A percentile compares a stretch with the other conserved stretches of the same genome.
Evolutionary conservation across 2,888 invertebrate species (phyloP).

Genomic region (Galerucella pusilla): DNA sequence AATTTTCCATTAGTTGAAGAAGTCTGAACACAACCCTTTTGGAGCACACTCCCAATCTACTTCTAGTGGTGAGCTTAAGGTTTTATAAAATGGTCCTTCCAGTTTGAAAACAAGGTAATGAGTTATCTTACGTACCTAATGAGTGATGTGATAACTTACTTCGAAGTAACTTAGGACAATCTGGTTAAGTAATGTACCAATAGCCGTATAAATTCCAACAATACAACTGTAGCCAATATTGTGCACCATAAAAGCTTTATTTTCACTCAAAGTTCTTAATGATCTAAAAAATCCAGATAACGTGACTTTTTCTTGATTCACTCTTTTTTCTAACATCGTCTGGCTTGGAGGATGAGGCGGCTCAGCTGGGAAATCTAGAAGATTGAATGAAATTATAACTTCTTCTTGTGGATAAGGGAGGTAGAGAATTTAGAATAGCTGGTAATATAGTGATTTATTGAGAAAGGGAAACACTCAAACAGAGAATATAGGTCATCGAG

Average conservation of each 20-base stretch:
- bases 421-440: background rate
- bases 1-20: too few relatives aligned
- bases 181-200: slow-evolving; percentile 91
- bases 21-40: too few relatives aligned
- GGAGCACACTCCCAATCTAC: too few relatives aligned
- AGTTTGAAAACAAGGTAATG: background rate
- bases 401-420: background rate
- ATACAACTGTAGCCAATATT: slow-evolving; percentile 90
- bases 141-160: slow-evolving; percentile 63
- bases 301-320: slow-evolving; percentile 65
- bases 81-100: background rate
- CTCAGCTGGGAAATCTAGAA: slow-evolving; percentile 69
- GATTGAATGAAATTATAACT: background rate
- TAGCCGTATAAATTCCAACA: slow-evolving; percentile 94
- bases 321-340: slow-evolving; percentile 68
- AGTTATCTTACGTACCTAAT: background rate
- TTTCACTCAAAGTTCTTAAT: slow-evolving; percentile 78
- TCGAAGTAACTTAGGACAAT: slow-evolving; percentile 84
- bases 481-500: too few relatives aligned
- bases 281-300: slow-evolving; percentile 73
- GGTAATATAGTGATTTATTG: background rate
- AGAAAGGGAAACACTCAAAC: too few relatives aligned
- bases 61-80: too few relatives aligned
- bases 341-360: slow-evolving; percentile 71
- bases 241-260: slow-evolving; percentile 82